Conservation (phyloP, 1,140 invertebrate genomes). For the Notospermus geniculatus region DNA sequence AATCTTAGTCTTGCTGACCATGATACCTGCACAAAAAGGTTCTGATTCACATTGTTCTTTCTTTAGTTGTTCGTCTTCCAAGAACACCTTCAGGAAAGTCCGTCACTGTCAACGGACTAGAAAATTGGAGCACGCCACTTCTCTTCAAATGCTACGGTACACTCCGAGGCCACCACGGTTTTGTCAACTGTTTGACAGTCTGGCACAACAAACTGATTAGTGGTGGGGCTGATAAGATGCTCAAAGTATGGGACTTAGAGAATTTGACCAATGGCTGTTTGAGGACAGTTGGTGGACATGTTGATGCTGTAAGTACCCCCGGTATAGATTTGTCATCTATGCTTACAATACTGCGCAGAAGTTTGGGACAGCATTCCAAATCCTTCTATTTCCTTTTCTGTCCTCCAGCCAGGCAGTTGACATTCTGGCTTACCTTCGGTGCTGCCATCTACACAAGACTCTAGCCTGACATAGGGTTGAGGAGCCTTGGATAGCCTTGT, state of each 20-base stretch:
- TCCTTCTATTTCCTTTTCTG: neutral
- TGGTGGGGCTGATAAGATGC: slow-evolving; percentile 34
- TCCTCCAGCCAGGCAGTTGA: too few species aligned
- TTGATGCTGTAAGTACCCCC: slow-evolving; percentile 30
- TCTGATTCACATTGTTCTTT: neutral
- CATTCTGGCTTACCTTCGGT: too few species aligned
- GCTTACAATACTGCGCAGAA: neutral
- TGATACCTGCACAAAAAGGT: too few species aligned
- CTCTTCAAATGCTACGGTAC: slow-evolving; percentile 51
- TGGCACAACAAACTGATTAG: slow-evolving; percentile 39
- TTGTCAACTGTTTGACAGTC: slow-evolving; percentile 36
- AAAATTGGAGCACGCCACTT: slow-evolving; percentile 49
- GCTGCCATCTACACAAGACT: too few species aligned
- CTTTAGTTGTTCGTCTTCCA: neutral
- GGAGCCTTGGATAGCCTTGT: too few species aligned
- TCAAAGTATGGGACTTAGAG: slow-evolving; percentile 49
- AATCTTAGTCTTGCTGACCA: neutral
- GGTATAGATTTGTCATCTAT: too few species aligned
- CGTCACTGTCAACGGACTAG: slow-evolving; percentile 15
- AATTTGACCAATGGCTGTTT: slow-evolving; percentile 41
- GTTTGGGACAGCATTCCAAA: neutral
- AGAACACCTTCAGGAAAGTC: neutral
- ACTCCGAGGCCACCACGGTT: slow-evolving; percentile 42
- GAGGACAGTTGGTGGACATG: slow-evolving; percentile 39
- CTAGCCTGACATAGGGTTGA: too few species aligned